These are phyloP conservation scores for Vimba vimba DNA, from an alignment of 2,113 vertebrate species.

Conservation along the genomic window DNA sequence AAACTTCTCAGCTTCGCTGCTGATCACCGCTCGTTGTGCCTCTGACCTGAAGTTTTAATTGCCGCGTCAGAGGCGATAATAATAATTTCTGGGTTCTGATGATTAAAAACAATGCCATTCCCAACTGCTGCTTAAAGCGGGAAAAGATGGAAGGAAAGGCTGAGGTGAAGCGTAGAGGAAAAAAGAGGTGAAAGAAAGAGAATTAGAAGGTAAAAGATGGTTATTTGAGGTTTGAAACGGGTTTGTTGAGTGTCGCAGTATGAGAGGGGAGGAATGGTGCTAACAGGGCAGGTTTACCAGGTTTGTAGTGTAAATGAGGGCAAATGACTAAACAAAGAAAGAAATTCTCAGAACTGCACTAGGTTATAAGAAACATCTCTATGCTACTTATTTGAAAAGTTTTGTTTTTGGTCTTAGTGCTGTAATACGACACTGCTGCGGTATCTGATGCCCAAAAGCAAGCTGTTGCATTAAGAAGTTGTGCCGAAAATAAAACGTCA, in stretches of 20 bases:
- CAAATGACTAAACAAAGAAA: constrained; percentile 16
- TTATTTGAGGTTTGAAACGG: constrained; percentile 62
- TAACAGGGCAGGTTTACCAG: constrained; percentile 66
- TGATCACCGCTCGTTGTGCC: constrained; percentile 86
- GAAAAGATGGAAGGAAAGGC: constrained; percentile 56
- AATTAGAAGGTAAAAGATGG: constrained; percentile 39
- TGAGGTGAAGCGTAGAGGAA: constrained; percentile 51
- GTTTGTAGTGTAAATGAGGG: constrained; percentile 41
- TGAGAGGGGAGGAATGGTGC: constrained; percentile 21
- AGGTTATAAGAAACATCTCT: constrained; percentile 22
- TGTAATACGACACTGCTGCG: not conserved
- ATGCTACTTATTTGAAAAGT: not conserved
- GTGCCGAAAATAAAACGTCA: constrained; percentile 13
- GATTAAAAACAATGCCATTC: constrained; percentile 87
- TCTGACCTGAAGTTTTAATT: constrained; percentile 88
- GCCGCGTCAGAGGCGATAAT: constrained; percentile 85
- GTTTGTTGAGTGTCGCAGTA: constrained; percentile 58
- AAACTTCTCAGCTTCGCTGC: constrained; percentile 85
- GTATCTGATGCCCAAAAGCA: constrained; percentile 1
- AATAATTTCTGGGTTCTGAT: constrained; percentile 87
- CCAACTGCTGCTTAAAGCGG: constrained; percentile 74
- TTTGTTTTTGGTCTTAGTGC: constrained; percentile 3
- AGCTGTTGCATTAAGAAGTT: constrained; percentile 37
- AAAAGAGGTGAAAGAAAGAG: constrained; percentile 25
- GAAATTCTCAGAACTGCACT: not conserved